A percentile compares a stretch with the other conserved stretches of the same genome.
phyloP scores from a whole-genome alignment of 2,113 vertebrate genomes.

The Saccopteryx leptura region DNA sequence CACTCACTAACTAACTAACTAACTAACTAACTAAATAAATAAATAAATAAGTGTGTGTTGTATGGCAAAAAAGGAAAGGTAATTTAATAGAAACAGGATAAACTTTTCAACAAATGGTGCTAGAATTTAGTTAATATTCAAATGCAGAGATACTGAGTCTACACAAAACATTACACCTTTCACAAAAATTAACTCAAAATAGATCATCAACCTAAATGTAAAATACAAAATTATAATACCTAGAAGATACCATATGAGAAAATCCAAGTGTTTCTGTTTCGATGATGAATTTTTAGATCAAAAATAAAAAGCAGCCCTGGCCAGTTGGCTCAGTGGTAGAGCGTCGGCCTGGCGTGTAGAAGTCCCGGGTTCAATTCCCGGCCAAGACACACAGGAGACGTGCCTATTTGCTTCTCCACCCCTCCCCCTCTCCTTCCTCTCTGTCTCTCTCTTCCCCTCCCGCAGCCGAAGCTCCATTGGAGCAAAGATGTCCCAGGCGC shows the following conservation, averaged over 20 bases:
- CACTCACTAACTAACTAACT: no score
- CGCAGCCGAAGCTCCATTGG: no score
- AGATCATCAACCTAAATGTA: neutral
- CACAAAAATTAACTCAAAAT: neutral
- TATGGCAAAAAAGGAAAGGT: neutral
- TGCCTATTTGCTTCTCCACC: no score
- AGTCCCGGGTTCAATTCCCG: no score
- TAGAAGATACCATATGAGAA: neutral
- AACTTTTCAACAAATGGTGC: neutral
- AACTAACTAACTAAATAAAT: no score
- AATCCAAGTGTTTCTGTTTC: neutral
- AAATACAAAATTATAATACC: neutral
- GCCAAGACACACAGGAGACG: no score
- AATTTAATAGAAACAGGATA: neutral
- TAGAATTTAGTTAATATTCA: neutral
- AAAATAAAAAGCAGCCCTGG: neutral
- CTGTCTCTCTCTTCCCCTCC: no score
- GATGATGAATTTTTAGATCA: neutral
- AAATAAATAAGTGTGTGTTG: no score
- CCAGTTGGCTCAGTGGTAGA: no score
- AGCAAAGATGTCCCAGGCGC: no score
- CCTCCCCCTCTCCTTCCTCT: no score
- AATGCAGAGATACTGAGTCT: neutral
- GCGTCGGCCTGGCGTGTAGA: no score
- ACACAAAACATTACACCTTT: neutral